Base-by-base conservation (phyloP, 2,113 vertebrate species). In the Pseudopipra pipra region DNA sequence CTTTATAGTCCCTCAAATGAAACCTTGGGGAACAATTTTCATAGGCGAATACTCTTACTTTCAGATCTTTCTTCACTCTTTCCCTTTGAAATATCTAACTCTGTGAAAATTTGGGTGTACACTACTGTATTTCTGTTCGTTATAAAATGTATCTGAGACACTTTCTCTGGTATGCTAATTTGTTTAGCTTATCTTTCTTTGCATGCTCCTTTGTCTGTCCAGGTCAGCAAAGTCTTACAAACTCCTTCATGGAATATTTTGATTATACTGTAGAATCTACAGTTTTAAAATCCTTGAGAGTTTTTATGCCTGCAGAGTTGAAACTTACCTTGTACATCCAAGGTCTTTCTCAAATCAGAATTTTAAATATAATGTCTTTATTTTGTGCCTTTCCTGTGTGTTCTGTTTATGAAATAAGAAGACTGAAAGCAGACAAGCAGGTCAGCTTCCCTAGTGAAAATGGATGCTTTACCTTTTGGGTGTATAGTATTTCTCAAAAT, bases 341-440 rank as follows among this genome's bases (percentile, higher is more conserved):
- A 90, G 74, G 10, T 39, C 41, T 79, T 75, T 80, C 59, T 95
- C 25, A 66, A 77, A 77, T 22, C 12, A 85, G 49, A 55, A 72
- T 80, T 90, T 91, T 59, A 39, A 23, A 46, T 89, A 84, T 66
- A 78, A 37, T 31, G 17, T 37, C 31, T 51, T 70, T 49, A 22
- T 75, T 87, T 85, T 58, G 3, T 30, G 11, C 2, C 5, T 2
- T 0, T 2, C 14, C 8, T 80, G 1, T 79, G 21, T 75, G 25
- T 72, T 78, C 16, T 78, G 5, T n/a, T 82, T 89, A 49, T 9
- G 2, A 73, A 65, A 7, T 62, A 35, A 37, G 47, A 70, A 54
- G 8, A 63, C 19, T 80, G 59, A 79, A 56, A 92, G 22, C 22
- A 62, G 52, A n/a, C 12, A 92, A 63, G n/a, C 9, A 78, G 33